Conservation (phyloP, 2,888 invertebrate genomes). For the Epistrophe eligans region DNA sequence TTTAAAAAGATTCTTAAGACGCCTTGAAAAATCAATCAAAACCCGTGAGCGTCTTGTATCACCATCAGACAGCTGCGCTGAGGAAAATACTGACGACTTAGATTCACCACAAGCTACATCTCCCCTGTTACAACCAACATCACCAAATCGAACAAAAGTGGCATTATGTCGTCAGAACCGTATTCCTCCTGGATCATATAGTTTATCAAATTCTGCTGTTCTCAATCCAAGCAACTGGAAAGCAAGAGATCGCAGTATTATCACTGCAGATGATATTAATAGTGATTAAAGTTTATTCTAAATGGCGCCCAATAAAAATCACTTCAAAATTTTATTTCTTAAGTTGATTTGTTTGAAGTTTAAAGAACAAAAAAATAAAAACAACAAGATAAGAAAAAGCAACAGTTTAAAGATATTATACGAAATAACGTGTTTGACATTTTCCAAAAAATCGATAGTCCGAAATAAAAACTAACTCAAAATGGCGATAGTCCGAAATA, state of each 20-base stretch:
- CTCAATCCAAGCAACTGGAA: slow-evolving; percentile 79
- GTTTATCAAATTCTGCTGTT: slow-evolving; percentile 77
- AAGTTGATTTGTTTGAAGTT: slow-evolving; percentile 42
- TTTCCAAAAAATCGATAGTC: neutral
- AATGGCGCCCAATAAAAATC: slow-evolving; percentile 24
- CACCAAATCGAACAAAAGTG: slow-evolving; percentile 78
- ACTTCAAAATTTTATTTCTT: neutral
- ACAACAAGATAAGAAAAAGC: neutral
- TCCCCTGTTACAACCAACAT: slow-evolving; percentile 84
- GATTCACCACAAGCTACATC: slow-evolving; percentile 88
- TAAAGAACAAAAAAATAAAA: slow-evolving; percentile 10
- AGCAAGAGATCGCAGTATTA: slow-evolving; percentile 78
- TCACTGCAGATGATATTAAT: slow-evolving; percentile 78
- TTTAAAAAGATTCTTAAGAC: slow-evolving; percentile 88
- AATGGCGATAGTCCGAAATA: neutral
- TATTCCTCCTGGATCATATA: slow-evolving; percentile 78
- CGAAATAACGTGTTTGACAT: neutral
- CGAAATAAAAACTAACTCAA: neutral
- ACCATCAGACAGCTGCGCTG: slow-evolving; percentile 85
- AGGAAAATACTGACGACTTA: slow-evolving; percentile 85
- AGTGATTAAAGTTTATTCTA: slow-evolving; percentile 77
- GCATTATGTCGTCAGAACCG: slow-evolving; percentile 79
- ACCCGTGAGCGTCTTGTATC: slow-evolving; percentile 86
- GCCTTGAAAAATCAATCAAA: slow-evolving; percentile 89
- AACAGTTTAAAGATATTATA: neutral